Base-by-base conservation (phyloP, 2,888 invertebrate genomes). In the Nematopogon swammerdamellus region DNA sequence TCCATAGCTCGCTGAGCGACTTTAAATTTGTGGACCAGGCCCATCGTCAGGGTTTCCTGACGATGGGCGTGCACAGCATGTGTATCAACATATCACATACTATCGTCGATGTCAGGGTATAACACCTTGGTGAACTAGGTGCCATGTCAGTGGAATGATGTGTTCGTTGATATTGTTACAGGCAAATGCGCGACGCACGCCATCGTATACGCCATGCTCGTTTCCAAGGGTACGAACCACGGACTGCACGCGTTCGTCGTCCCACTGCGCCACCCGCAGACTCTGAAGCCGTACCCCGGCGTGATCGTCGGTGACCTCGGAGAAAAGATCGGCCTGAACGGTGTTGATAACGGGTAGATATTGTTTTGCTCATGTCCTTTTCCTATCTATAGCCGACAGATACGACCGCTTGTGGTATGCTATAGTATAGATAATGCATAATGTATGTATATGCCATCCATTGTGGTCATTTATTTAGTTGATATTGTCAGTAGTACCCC, bases 281-380 rank as follows among this genome's bases (percentile, higher is more conserved):
- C 91, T 0, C 66, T 91, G 60, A 62, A 83, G 49, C 84, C 92
- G 0, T 85, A 77, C 61, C 86, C 92, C 0, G 95, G 95, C 0
- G 85, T 97, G 1, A 84, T 82, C 0, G 89, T 96, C 0, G 96
- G 96, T 0, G 97, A 97, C 65, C 84, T 97, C 75, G 97, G 97
- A 1, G 91, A 91, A 66, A 97, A 97, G 72, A 81, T 92, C 44
- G 96, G 92, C 0, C 81, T 95, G 8, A 94, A 97, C 68, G 96
- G 95, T 2, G 71, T 97, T 43, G 97, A 97, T 66, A 97, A 97
- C 76, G 97, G 97, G 91, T 92, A 54, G 57, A 61, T 52, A 11
- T 30, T 29, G 44, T 44, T 17, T 44, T 48, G 25, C 8, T 25
- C 5, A 17, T 17, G 43, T 43, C 18, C 43, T 43, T 6, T 30